A percentile compares a stretch with the other conserved stretches of the same genome.
These are phyloP conservation scores for Liodrosophila aerea DNA, from an alignment of 2,888 invertebrate genomes.

Conservation along the genomic window DNA sequence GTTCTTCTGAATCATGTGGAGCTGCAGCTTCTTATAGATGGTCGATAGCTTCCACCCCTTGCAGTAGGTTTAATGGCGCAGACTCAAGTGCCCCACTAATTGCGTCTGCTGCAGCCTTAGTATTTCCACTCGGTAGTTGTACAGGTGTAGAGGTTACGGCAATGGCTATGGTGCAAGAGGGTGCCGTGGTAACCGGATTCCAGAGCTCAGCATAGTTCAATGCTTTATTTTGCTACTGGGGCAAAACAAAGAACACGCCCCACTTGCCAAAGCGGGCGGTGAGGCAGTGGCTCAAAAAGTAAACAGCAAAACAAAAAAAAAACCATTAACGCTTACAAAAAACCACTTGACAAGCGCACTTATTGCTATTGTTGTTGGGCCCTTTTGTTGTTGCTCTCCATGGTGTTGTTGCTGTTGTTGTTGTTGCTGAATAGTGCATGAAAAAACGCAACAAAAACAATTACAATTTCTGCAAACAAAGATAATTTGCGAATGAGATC, in stretches of 20 bases:
- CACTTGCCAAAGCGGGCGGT: conserved; percentile 28
- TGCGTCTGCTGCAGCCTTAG: too few relatives aligned
- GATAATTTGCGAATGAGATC: conserved; percentile 72
- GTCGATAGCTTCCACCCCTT: too few relatives aligned
- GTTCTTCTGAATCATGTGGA: too few relatives aligned
- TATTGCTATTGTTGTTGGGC: conserved; percentile 22
- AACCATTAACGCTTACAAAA: conserved; percentile 61
- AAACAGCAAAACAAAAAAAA: conserved; percentile 47
- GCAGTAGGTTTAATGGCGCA: too few relatives aligned
- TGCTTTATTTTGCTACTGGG: conserved; percentile 57
- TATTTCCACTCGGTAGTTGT: too few relatives aligned
- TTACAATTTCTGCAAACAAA: conserved; percentile 74
- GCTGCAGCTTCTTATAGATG: too few relatives aligned
- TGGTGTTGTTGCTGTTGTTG: conserved; percentile 19
- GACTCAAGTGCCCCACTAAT: too few relatives aligned
- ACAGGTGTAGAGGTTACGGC: too few relatives aligned
- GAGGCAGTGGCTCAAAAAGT: conserved; percentile 4
- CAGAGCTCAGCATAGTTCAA: conserved; percentile 46
- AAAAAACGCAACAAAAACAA: conserved; percentile 52
- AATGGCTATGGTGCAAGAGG: too few relatives aligned
- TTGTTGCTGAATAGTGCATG: conserved; percentile 49
- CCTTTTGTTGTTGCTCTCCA: too few relatives aligned
- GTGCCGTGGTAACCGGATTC: too few relatives aligned
- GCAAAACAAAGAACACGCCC: conserved; percentile 61
- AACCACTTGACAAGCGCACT: conserved; percentile 46